Conservation (phyloP, 1,140 invertebrate genomes). For the Ladona fulva region DNA sequence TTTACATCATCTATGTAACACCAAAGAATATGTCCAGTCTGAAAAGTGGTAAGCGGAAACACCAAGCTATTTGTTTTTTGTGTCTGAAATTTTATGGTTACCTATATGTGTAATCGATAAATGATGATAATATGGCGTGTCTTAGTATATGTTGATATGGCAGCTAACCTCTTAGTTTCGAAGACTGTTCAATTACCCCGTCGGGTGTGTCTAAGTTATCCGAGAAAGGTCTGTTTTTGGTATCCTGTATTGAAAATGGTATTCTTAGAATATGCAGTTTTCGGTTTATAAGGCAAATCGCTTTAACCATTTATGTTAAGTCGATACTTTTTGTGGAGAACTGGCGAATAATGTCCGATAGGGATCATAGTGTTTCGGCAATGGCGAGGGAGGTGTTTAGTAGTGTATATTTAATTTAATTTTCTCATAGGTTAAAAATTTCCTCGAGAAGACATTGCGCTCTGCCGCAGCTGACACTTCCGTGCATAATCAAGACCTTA, state of each 20-base stretch:
- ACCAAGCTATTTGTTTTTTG: background rate
- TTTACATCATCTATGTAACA: conserved; percentile 1
- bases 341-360: background rate
- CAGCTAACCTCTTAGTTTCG: background rate
- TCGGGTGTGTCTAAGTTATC: too few relatives aligned
- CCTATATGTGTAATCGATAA: background rate
- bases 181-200: too few relatives aligned
- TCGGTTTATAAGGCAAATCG: too few relatives aligned
- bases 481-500: background rate
- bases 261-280: too few relatives aligned
- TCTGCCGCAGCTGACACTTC: conserved; percentile 6
- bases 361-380: background rate
- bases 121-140: conserved; percentile 9
- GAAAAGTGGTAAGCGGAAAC: background rate
- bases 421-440: background rate
- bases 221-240: too few relatives aligned
- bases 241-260: too few relatives aligned
- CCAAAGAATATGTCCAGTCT: conserved; percentile 5
- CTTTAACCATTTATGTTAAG: background rate
- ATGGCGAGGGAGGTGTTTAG: background rate
- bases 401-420: background rate
- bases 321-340: background rate
- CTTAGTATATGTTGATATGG: conserved; percentile 1
- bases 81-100: background rate
- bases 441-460: conserved; percentile 2